A percentile compares a stretch with the other conserved stretches of the same genome.
Conservation (phyloP, 1,140 invertebrate genomes). For the silkworm (Bombyx mori) region DNA sequence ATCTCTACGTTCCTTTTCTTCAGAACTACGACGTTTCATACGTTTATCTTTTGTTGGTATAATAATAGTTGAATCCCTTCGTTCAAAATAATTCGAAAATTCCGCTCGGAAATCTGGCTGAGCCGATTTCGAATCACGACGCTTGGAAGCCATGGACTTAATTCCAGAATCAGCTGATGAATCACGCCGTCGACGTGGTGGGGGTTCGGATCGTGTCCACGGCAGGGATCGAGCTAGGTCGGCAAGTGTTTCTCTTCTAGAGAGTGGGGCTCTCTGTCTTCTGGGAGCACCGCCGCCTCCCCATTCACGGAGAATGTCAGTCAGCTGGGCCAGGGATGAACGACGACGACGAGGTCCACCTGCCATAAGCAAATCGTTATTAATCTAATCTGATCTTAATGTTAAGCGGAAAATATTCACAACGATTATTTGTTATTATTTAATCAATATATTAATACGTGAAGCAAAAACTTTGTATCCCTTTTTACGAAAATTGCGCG, state of each 20-base stretch:
- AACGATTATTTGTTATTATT: not conserved
- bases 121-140: constrained; percentile 77
- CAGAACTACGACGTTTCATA: constrained; percentile 71
- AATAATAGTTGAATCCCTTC: constrained; percentile 72
- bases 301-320: constrained; percentile 90
- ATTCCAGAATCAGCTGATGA: constrained; percentile 88
- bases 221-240: constrained; percentile 84
- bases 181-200: constrained; percentile 79
- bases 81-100: constrained; percentile 79
- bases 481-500: too few relatives aligned
- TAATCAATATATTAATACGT: too few relatives aligned
- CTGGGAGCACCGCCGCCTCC: constrained; percentile 78
- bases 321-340: constrained; percentile 88
- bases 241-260: constrained; percentile 86
- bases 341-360: constrained; percentile 79
- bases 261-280: constrained; percentile 78
- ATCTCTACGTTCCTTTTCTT: constrained; percentile 58
- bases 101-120: constrained; percentile 81
- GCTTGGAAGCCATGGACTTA: constrained; percentile 79
- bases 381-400: not conserved
- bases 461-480: too few relatives aligned
- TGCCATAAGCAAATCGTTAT: constrained; percentile 9
- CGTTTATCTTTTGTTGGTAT: constrained; percentile 59
- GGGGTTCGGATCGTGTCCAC: constrained; percentile 76
- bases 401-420: not conserved